Base-by-base conservation (phyloP, 1,140 invertebrate genomes). In the Calosoma granatense region DNA sequence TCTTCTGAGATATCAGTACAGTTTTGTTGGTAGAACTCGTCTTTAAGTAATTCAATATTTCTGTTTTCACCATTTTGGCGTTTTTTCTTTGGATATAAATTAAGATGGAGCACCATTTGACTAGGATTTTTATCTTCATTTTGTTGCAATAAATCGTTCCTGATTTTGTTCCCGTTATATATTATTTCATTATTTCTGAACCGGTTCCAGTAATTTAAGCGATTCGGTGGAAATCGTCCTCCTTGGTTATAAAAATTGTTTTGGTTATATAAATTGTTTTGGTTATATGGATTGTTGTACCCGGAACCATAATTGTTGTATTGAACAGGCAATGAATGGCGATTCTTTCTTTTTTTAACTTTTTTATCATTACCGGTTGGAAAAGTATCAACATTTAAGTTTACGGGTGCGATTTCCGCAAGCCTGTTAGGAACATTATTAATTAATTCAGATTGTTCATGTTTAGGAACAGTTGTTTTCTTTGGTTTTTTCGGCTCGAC, bases 81-180 rank as follows among this genome's bases (percentile, higher is more conserved):
- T 36, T 54, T 54, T 14, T 54, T 54, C 36, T 23, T 26, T 20
- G 53, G 53, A 30, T 54, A 26, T 20, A 54, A 54, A 36, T 54
- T 54, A 30, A 54, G 20, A 53, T 53, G 19, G 11, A 54, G n/a
- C 1, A 54, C 14, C 53, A 54, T 54, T 54, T 26, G 21, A 23
- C 22, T 17, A 14, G 20, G 20, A 54, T 54, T n/a, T 17, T 1
- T 17, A 17, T 30, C 20, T 54, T n/a, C n/a, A 36, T 36, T 36
- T 36, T 36, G 26, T 36, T 36, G 26, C 6, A 6, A 6, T n/a
- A 36, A 36, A 36, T 36, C n/a, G n/a, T n/a, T n/a, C n/a, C n/a
- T n/a, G n/a, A n/a, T n/a, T 36, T 36, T 6, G 26, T 36, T 9
- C 26, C 26, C 26, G n/a, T 9, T 9, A 36, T 36, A 36, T 36